Evolutionary conservation across 2,797 vertebrate species (phyloP), one percentile per base, ranked within the genome.

Genomic region (Erithacus rubecula): DNA sequence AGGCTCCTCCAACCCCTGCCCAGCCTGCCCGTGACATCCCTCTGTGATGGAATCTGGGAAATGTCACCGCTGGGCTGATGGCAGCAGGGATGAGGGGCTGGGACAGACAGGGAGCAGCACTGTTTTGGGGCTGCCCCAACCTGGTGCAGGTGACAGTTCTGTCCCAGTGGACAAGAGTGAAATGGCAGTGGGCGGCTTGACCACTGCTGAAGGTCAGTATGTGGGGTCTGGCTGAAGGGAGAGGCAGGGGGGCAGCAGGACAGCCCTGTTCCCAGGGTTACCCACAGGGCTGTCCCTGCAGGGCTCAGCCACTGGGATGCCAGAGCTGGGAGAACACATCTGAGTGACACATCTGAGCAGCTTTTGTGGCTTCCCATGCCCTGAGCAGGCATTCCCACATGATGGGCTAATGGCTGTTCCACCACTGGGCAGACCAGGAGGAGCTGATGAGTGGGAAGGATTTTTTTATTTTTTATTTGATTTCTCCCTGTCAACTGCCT

Each of bases 401-500:
- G 3, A n/a, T 2, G 10, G 62, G 92, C 65, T 89, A 49, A 84
- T 60, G 58, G 70, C 60, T 90, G 29, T 89, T 85, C 83, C 41
- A 91, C 27, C 2, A 6, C 76, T 88, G 89, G 87, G 91, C 78
- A 81, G 81, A 92, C 44, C 71, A 83, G 94, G 91, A 93, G 67
- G 87, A 87, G 75, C 72, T 94, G 93, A 94, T 94, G 94, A 95
- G 86, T 41, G 16, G 83, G 91, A 94, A 79, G 83, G 65, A 62
- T 37, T 68, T 84, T 83, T 83, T 43, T 59, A 15, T 83, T 88
- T 91, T 76, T 69, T 44, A 88, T 95, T 96, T 96, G 87, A 70
- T 91, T 95, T 95, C 52, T 81, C 53, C 64, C 89, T 92, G 91
- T 94, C 96, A 72, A 70, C 93, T 79, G 91, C 88, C 92, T 97